Base-by-base conservation (phyloP, 2,113 vertebrate species). In the Centropus bengalensis region DNA sequence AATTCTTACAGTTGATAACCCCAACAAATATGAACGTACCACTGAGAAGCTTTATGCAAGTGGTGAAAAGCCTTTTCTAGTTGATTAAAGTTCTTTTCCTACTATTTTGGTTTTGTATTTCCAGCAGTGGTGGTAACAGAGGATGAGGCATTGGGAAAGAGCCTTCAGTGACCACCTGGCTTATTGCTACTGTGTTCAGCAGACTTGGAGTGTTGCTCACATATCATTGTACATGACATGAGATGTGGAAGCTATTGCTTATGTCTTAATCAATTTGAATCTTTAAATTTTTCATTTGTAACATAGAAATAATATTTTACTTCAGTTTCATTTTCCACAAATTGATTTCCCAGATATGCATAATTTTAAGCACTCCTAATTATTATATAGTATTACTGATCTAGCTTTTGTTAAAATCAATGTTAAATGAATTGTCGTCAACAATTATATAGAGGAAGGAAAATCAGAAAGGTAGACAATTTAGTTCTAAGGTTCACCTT, bases 351-450 rank as follows among this genome's bases (percentile, higher is more conserved):
- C 60, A 81, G 59, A 47, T 55, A 16, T 18, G 19, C 82, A 36
- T 64, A 78, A 91, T 71, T 80, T 69, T 77, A 89, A 71, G 19
- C 38, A 28, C 93, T 92, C 51, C 15, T 85, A 58, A 27, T 62
- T 70, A 8, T n/a, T n/a, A n/a, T n/a, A n/a, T 77, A 10, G 91
- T 95, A 86, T 79, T 76, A 69, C 8, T 49, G 4, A 14, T 60
- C 26, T 81, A 68, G 32, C 20, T 96, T 94, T 88, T 80, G 45
- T 90, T 68, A n/a, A 90, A 64, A 70, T 68, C 45, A 66, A 7
- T 91, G 56, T 56, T 83, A 78, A 95, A 64, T 63, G 12, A 70
- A 94, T 80, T 80, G 36, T 64, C 26, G 64, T 66, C 58, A 90
- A 17, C 8, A 84, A 36, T 71, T 91, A 24, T 38, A 26, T 16